Base-by-base conservation (phyloP, 2,797 vertebrate species). In the Synanceia verrucosa region DNA sequence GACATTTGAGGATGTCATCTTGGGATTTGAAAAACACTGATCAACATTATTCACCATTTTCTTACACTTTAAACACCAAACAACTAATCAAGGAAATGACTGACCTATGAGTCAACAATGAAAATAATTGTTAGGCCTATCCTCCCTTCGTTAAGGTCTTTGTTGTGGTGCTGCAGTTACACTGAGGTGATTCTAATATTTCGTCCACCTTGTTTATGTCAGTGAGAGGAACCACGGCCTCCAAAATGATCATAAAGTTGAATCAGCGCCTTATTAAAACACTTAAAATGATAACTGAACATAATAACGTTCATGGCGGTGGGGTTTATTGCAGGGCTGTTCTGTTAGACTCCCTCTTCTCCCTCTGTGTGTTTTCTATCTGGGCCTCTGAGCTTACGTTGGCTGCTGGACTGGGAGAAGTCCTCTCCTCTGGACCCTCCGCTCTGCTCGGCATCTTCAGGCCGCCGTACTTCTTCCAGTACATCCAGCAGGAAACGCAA, bases 401-500 rank as follows among this genome's bases (percentile, higher is more conserved):
- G 87, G 94, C 73, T 62, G 94, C 84, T 14, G 97, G 96, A 71
- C 84, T 96, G 21, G 97, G 96, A 53, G 96, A 96, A 21, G 96
- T 92, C 86, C 96, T 96, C 89, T 98, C 97, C 83, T 97, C 97
- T 1, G 93, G 89, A 46, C 86, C 96, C 63, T 97, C 97, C 26
- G 96, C 96, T 89, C 97, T 94, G 78, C 97, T 99, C 7, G 97
- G 97, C 97, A 98, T 99, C 94, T 99, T 99, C 88, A 99, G 93
- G 71, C 97, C 97, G 62, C 97, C 97, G 0, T 99, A 99, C 88
- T 99, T 99, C 93, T 99, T 99, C 97, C 97, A 99, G 81, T 99
- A 99, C 90, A 97, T 96, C 97, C 97, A 99, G 88, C 97, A 99
- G 83, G 96, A 95, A 23, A 97, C 96, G 69, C 97, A 99, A 81